Evolutionary conservation across 2,113 vertebrate species (phyloP), one percentile per base, ranked within the genome.

Genomic region (Chroicocephalus ridibundus): DNA sequence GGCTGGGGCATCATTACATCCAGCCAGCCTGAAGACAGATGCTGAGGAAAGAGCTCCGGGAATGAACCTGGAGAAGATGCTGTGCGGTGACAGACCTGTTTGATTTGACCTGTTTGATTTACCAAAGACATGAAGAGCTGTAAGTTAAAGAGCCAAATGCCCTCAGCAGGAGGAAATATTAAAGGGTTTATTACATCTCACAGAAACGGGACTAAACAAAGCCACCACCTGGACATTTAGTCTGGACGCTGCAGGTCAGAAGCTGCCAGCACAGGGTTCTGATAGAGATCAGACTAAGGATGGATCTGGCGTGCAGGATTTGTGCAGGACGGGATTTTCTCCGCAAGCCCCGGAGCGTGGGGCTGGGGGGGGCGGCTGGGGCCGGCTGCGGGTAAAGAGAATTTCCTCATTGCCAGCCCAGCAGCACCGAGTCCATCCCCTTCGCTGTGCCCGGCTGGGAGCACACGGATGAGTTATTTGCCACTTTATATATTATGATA

Each of bases 281-380:
- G 21, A 40, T 0, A 11, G 76, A 82, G 52, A 55, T 47, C 76
- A 64, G 57, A 15, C 24, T 9, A 11, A 80, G 34, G 68, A 31
- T 21, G 34, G n/a, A 55, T 15, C 49, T 5, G 3, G 47, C 0
- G 4, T 14, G 57, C 2, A 1, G 64, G 32, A 34, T 5, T 4
- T 22, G 11, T 22, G 54, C 47, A 42, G 55, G 40, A 9, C 3
- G 12, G 57, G 70, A 79, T 44, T 62, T 58, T 51, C 64, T 29
- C 1, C 2, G 1, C 7, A 5, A 54, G 42, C 36, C 47, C 47
- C 0, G 0, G 19, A 29, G n/a, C 1, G 0, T 1, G 1, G 78
- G 54, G 52, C 34, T 21, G 20, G 11, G 36, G 24, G 1, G 20
- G 36, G 44, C 0, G 6, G 64, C 15, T 42, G 84, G 34, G 52